phyloP scores from a whole-genome alignment of 2,797 vertebrate genomes.

The Catostomus latipinnis region DNA sequence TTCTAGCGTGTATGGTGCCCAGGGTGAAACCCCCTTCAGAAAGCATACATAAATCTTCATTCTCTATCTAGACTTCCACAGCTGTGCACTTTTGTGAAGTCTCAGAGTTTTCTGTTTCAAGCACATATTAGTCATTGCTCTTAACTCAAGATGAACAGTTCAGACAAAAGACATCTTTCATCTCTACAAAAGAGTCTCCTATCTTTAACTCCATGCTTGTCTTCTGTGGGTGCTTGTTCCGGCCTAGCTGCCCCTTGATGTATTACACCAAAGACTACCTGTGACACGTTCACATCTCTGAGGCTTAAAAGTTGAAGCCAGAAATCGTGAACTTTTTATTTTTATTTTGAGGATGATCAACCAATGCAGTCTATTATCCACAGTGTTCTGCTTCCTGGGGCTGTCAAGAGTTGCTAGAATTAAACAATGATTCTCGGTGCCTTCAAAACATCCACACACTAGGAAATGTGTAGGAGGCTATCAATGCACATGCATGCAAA shows the following conservation, averaged over 20 bases:
- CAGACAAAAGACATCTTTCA: slow-evolving; percentile 21
- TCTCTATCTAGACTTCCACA: neutral
- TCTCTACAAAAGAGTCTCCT: slow-evolving; percentile 19
- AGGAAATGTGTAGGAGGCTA: neutral
- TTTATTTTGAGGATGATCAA: slow-evolving; percentile 30
- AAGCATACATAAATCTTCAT: too few relatives aligned
- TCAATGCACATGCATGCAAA: slow-evolving; percentile 1
- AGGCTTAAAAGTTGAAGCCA: slow-evolving; percentile 28
- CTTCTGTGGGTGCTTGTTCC: slow-evolving; percentile 32
- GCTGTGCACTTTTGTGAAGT: neutral
- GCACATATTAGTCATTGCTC: slow-evolving; percentile 22
- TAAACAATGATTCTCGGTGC: slow-evolving; percentile 23
- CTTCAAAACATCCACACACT: slow-evolving; percentile 1
- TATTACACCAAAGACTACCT: slow-evolving; percentile 43
- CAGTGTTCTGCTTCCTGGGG: slow-evolving; percentile 15
- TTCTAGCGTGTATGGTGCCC: too few relatives aligned
- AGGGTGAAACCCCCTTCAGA: too few relatives aligned
- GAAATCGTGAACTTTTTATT: slow-evolving; percentile 21
- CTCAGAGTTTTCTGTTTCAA: neutral
- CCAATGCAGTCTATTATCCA: slow-evolving; percentile 30
- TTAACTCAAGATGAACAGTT: slow-evolving; percentile 24
- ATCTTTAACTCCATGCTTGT: slow-evolving; percentile 23
- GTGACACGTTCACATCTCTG: slow-evolving; percentile 27
- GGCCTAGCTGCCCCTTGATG: slow-evolving; percentile 30
- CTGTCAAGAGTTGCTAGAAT: slow-evolving; percentile 39